Percentiles rank a stretch among this genome's conserved stretches.
Conservation (phyloP, 2,888 invertebrate genomes). For the Cordilura impudica region DNA sequence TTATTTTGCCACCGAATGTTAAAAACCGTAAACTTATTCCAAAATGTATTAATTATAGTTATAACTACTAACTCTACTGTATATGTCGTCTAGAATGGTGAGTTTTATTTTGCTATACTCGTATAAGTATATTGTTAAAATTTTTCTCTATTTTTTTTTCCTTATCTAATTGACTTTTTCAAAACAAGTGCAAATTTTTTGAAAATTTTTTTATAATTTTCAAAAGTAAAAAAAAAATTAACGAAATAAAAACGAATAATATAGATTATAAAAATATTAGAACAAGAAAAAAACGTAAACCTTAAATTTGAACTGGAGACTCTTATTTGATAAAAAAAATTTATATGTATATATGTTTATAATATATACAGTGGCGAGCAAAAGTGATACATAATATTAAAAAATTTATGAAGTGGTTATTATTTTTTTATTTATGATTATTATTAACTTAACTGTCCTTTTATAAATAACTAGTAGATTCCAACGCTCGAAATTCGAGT, state of each 20-base stretch:
- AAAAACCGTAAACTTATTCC: slow-evolving; percentile 22
- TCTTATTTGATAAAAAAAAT: not conserved
- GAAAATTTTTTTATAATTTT: slow-evolving; percentile 37
- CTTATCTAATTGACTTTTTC: slow-evolving; percentile 23
- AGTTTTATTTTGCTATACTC: slow-evolving; percentile 10
- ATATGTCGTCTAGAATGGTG: not conserved
- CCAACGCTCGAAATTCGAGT: too few species aligned
- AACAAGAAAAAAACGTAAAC: not conserved
- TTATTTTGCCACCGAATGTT: slow-evolving; percentile 74
- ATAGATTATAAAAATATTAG: not conserved
- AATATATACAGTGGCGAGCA: too few species aligned
- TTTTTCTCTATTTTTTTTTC: slow-evolving; percentile 17
- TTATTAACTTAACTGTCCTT: too few species aligned
- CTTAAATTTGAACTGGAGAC: not conserved
- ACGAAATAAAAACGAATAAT: not conserved
- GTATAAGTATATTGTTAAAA: slow-evolving; percentile 37
- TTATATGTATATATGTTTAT: too few species aligned
- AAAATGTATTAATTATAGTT: not conserved
- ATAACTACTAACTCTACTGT: too few species aligned
- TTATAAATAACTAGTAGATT: too few species aligned
- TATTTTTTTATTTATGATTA: too few species aligned
- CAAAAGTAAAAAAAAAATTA: slow-evolving; percentile 45
- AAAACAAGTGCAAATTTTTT: slow-evolving; percentile 52
- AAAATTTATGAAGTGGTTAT: too few species aligned
- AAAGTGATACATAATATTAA: too few species aligned